Percentiles rank a stretch among this genome's conserved stretches.
phyloP scores from a whole-genome alignment of 53 echinoderm and acorn worm genomes.

The Hippasteria phrygiana region DNA sequence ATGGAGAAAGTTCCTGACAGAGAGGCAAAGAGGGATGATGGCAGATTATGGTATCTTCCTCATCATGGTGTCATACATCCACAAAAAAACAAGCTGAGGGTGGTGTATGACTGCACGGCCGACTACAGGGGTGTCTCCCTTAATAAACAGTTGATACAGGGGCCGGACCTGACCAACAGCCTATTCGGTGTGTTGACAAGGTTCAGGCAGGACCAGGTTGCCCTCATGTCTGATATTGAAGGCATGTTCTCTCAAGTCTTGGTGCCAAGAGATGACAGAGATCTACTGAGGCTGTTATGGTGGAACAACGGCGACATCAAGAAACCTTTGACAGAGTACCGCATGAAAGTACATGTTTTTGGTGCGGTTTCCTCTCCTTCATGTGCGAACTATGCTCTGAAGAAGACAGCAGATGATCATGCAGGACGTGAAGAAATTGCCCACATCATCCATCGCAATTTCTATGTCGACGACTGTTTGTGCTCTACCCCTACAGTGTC shows the following conservation, averaged over 20 bases:
- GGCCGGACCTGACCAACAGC: not conserved
- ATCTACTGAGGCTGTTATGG: conserved; percentile 64
- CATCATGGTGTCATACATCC: no score
- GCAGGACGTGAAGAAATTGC: conserved; percentile 23
- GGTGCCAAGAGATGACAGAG: no score
- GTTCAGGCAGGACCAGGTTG: conserved; percentile 10
- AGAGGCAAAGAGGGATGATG: no score
- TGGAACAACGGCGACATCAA: conserved; percentile 47
- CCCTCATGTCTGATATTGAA: not conserved
- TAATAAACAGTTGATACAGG: no score
- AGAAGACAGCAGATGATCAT: conserved; percentile 58
- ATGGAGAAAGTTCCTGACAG: no score
- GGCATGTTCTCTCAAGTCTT: no score
- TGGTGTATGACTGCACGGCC: no score
- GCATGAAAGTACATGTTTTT: conserved; percentile 74
- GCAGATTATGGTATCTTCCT: no score
- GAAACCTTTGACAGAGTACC: conserved; percentile 65
- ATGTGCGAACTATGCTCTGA: conserved; percentile 55
- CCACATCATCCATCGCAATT: no score
- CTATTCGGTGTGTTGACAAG: conserved; percentile 25
- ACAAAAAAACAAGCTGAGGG: no score
- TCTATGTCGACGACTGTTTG: conserved; percentile 70
- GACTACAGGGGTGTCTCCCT: no score
- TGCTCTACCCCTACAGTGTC: conserved; percentile 27
- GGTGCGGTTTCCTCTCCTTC: conserved; percentile 69